Base-by-base conservation (phyloP, 2,888 invertebrate genomes). In the Gnatocerus cornutus region DNA sequence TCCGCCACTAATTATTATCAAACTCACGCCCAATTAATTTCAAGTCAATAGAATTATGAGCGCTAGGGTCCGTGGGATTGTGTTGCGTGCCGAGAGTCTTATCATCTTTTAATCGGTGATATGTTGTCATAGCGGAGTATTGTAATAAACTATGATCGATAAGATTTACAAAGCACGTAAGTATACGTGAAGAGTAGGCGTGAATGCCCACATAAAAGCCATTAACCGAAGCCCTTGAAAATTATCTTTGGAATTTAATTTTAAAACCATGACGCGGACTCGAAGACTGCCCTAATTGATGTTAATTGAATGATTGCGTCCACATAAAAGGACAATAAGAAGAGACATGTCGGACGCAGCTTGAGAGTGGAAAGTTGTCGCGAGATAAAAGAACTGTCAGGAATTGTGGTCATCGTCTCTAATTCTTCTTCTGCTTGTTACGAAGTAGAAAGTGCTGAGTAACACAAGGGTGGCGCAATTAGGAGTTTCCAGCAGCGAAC, bases 201-300 rank as follows among this genome's bases (percentile, higher is more conserved):
- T 70, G 66, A 39, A 48, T 66, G 58, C 58, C 53, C 48, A 39
- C 55, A 29, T 66, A 46, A 62, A 59, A 48, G 58, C 62, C 65
- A 65, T 59, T 59, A 65, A 39, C 46, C 48, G n/a, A 14, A 29
- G 7, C 58, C 43, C 61, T 14, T 55, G 56, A 43, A 43, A 46
- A 70, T 66, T 66, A 70, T 70, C 70, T 61, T 55, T 37, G 61
- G 70, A 70, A 70, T 66, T 66, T 66, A 66, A 70, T 70, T 70
- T 70, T 30, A 56, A 59, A 64, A 65, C 39, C 43, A 6, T 50
- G 53, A 33, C 10, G 41, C 33, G 41, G 29, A 39, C 41, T 29
- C 41, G 8, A 63, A 41, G 10, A 10, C 29, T 14, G 30, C 52
- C 50, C 69, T 69, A 69, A 69, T 69, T 69, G 69, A 56, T 64